phyloP scores from a whole-genome alignment of 2,888 invertebrate genomes.

The Baronia brevicornis region DNA sequence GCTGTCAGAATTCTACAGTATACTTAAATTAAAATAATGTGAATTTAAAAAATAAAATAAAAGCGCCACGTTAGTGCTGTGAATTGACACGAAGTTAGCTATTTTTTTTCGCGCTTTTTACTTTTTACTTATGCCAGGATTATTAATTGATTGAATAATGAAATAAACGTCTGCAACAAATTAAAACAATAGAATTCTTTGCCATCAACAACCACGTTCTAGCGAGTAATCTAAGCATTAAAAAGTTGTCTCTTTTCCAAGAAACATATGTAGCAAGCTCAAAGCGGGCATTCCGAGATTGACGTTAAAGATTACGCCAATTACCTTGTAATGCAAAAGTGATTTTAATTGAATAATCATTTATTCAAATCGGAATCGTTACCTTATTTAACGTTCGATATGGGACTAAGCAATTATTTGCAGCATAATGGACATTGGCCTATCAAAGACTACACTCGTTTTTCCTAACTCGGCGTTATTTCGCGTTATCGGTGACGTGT shows the following conservation, averaged over 20 bases:
- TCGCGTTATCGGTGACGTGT: slow-evolving; percentile 59
- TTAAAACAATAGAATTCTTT: no score
- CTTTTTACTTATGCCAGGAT: no score
- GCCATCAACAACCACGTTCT: no score
- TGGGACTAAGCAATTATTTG: slow-evolving; percentile 18
- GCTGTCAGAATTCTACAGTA: no score
- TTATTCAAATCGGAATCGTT: slow-evolving; percentile 5
- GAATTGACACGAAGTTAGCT: no score
- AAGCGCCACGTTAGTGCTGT: no score
- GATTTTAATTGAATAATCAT: slow-evolving; percentile 12
- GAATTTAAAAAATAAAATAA: no score
- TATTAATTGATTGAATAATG: no score
- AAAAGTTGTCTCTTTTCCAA: not conserved
- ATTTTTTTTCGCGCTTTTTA: no score
- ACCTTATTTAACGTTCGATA: not conserved
- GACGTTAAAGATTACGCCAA: slow-evolving; percentile 5
- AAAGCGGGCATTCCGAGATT: slow-evolving; percentile 1
- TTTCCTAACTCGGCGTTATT: slow-evolving; percentile 35
- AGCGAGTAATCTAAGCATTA: no score
- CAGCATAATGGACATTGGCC: slow-evolving; percentile 28
- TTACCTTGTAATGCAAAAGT: slow-evolving; percentile 8
- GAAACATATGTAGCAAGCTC: slow-evolving; percentile 2
- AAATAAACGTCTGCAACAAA: no score
- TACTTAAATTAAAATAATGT: no score
- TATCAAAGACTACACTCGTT: slow-evolving; percentile 35